These are phyloP conservation scores for Pygoscelis antarcticus DNA, from an alignment of 2,113 vertebrate genomes.

Conservation along the genomic window DNA sequence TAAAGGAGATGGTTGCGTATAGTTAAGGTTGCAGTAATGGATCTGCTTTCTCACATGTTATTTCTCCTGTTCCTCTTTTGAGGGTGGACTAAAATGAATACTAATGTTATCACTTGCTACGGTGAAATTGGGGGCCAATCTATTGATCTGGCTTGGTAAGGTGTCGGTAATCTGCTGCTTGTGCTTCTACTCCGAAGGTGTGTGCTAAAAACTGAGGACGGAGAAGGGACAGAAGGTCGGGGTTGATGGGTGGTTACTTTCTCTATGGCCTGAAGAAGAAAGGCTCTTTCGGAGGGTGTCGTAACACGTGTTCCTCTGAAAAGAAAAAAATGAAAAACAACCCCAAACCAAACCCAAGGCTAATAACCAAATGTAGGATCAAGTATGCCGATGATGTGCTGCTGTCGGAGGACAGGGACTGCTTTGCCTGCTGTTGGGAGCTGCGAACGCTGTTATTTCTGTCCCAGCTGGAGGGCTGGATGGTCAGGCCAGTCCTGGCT, in stretches of 20 bases:
- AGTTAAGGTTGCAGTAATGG: neutral
- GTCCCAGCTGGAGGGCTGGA: neutral
- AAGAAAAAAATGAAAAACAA: too few species aligned
- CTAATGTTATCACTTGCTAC: neutral
- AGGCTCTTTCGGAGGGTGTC: neutral
- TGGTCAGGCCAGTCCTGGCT: neutral
- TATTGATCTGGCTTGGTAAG: neutral
- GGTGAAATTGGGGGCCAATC: neutral
- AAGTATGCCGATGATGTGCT: neutral
- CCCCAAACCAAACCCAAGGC: neutral
- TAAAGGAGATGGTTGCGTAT: neutral
- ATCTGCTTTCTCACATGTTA: neutral
- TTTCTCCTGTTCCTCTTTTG: neutral
- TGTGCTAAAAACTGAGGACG: neutral
- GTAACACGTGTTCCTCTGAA: accelerated
- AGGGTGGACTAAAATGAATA: neutral
- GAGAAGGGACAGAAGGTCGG: neutral
- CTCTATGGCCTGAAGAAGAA: neutral
- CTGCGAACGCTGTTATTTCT: accelerated
- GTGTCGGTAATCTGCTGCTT: neutral
- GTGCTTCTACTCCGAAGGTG: neutral
- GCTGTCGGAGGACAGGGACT: neutral
- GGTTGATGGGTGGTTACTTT: neutral
- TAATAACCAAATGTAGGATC: neutral
- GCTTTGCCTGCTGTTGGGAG: neutral